A percentile compares a stretch with the other conserved stretches of the same genome.
Evolutionary conservation across 2,113 vertebrate genomes (phyloP).

Genomic region (Myxocyprinus asiaticus): DNA sequence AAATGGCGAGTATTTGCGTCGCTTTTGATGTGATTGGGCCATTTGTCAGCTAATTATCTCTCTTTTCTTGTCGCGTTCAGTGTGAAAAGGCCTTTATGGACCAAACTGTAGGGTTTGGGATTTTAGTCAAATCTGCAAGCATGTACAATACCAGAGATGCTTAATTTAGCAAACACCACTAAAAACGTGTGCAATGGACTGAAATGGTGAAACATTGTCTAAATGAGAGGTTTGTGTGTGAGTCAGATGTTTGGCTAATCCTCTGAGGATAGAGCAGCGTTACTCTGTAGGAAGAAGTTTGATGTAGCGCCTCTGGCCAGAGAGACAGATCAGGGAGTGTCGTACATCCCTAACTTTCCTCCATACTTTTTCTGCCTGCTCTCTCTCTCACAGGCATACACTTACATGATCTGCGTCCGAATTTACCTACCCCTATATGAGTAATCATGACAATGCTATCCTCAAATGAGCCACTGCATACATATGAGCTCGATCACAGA

Average conservation of each 20-base stretch:
- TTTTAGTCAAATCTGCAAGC: not conserved
- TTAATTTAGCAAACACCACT: not conserved
- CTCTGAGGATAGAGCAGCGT: not conserved
- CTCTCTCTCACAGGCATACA: not conserved
- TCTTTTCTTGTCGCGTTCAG: too few species aligned
- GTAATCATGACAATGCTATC: not conserved
- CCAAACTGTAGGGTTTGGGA: too few species aligned
- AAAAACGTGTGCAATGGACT: not conserved
- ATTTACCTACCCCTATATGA: not conserved
- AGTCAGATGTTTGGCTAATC: not conserved
- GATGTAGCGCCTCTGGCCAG: not conserved
- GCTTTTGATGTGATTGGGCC: too few species aligned
- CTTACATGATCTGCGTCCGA: not conserved
- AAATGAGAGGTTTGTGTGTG: not conserved
- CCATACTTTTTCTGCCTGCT: not conserved
- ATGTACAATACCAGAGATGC: not conserved
- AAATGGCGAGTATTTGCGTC: too few species aligned
- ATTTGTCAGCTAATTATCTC: too few species aligned
- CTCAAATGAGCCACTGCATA: not conserved
- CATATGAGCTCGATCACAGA: not conserved
- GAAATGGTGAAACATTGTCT: not conserved
- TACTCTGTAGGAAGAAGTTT: constrained; percentile 28
- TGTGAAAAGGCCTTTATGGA: too few species aligned
- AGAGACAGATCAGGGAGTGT: not conserved
- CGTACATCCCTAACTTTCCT: not conserved